A percentile compares a stretch with the other conserved stretches of the same genome.
Evolutionary conservation across 23 tunicate genomes (phyloP).

Genomic region (Ascidia mentula): DNA sequence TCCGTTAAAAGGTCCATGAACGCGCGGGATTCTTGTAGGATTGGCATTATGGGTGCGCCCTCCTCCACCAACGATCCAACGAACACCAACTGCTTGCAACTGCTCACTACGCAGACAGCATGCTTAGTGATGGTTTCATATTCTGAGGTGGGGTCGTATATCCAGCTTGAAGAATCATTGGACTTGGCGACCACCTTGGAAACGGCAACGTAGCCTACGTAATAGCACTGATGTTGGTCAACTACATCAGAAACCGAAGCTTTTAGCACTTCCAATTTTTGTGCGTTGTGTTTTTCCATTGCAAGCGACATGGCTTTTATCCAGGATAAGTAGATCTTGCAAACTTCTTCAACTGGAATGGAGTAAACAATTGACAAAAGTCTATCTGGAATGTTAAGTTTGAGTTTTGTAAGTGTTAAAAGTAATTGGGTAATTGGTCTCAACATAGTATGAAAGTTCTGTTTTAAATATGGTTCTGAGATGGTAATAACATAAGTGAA

Average conservation of each 20-base stretch:
- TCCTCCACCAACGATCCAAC: not conserved
- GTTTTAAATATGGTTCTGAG: not conserved
- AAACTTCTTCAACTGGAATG: not conserved
- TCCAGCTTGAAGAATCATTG: not conserved
- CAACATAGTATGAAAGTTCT: not conserved
- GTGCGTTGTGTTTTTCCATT: not conserved
- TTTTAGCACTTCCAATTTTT: not conserved
- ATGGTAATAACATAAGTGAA: not conserved
- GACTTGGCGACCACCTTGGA: not conserved
- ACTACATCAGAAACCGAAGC: no score
- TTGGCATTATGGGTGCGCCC: not conserved
- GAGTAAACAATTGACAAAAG: not conserved
- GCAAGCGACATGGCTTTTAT: not conserved
- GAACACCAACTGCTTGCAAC: not conserved
- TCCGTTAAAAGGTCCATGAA: not conserved
- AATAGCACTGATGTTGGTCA: slow-evolving; percentile 2
- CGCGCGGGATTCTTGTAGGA: not conserved
- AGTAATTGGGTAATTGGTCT: not conserved
- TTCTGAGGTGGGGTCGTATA: not conserved
- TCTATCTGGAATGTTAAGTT: not conserved
- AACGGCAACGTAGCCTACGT: not conserved
- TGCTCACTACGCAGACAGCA: not conserved
- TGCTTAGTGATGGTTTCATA: not conserved
- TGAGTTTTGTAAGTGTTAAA: not conserved
- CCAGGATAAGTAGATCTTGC: not conserved